Conservation (phyloP, 2,888 invertebrate genomes). For the Hirtodrosophila cameraria region DNA sequence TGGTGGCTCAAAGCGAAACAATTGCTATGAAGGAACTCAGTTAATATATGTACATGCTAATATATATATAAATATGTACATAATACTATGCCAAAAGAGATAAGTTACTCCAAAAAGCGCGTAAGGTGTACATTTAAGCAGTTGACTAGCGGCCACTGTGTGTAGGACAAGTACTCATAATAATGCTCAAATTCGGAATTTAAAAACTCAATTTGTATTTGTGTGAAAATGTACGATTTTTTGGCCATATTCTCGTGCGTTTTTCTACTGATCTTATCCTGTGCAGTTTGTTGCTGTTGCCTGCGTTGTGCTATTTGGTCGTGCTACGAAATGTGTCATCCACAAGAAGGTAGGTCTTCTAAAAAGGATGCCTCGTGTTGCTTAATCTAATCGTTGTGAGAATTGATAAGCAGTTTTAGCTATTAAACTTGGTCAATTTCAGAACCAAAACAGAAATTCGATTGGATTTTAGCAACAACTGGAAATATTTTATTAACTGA, state of each 20-base stretch:
- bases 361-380: slow-evolving; percentile 20
- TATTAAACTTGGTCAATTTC: slow-evolving; percentile 13
- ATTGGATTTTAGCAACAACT: neutral
- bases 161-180: neutral
- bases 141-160: slow-evolving; percentile 26
- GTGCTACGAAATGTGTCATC: slow-evolving; percentile 54
- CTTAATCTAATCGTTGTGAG: slow-evolving; percentile 22
- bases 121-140: slow-evolving; percentile 22
- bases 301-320: slow-evolving; percentile 67
- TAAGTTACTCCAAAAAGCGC: slow-evolving; percentile 19
- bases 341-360: slow-evolving; percentile 36
- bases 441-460: slow-evolving; percentile 3
- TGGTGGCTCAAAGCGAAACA: neutral
- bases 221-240: slow-evolving; percentile 51
- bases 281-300: slow-evolving; percentile 66
- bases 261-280: slow-evolving; percentile 67
- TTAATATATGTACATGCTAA: slow-evolving; percentile 6
- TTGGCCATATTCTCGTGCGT: slow-evolving; percentile 67
- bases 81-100: slow-evolving; percentile 19
- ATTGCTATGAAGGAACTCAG: neutral
- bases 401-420: slow-evolving; percentile 17
- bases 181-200: neutral
- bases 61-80: too few relatives aligned
- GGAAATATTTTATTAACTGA: slow-evolving; percentile 5
- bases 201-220: neutral